Evolutionary conservation across 2,888 invertebrate species (phyloP).

Genomic region (Arge pagana): DNA sequence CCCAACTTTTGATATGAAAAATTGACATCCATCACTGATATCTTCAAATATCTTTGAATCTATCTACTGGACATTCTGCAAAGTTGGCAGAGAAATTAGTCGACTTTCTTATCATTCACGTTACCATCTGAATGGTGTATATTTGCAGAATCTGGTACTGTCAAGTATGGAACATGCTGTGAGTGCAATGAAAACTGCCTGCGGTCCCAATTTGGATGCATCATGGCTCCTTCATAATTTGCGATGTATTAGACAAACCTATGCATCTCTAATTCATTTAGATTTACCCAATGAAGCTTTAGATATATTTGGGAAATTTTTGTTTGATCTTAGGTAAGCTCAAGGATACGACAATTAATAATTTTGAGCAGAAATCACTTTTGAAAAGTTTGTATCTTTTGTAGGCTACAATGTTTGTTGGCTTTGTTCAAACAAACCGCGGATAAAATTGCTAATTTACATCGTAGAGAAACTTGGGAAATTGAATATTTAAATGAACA

Average conservation of each 20-base stretch:
- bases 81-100: too few species aligned
- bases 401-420: constrained; percentile 78
- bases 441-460: constrained; percentile 73
- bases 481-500: constrained; percentile 82
- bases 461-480: constrained; percentile 82
- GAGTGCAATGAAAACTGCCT: constrained; percentile 57
- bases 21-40: too few species aligned
- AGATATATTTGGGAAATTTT: constrained; percentile 80
- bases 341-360: neutral
- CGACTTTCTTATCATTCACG: too few species aligned
- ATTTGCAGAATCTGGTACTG: constrained; percentile 48
- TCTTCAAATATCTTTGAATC: too few species aligned
- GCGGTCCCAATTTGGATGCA: constrained; percentile 54
- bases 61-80: too few species aligned
- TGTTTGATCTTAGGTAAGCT: constrained; percentile 77
- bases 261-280: constrained; percentile 78
- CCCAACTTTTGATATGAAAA: too few species aligned
- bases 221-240: constrained; percentile 82
- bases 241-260: constrained; percentile 78
- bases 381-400: constrained; percentile 21
- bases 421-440: constrained; percentile 84
- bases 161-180: constrained; percentile 60
- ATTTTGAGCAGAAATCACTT: neutral
- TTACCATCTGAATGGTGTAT: neutral
- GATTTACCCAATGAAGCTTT: constrained; percentile 89